A percentile compares a stretch with the other conserved stretches of the same genome.
Evolutionary conservation across 2,888 invertebrate species (phyloP).

Genomic region (Elmis aenea): DNA sequence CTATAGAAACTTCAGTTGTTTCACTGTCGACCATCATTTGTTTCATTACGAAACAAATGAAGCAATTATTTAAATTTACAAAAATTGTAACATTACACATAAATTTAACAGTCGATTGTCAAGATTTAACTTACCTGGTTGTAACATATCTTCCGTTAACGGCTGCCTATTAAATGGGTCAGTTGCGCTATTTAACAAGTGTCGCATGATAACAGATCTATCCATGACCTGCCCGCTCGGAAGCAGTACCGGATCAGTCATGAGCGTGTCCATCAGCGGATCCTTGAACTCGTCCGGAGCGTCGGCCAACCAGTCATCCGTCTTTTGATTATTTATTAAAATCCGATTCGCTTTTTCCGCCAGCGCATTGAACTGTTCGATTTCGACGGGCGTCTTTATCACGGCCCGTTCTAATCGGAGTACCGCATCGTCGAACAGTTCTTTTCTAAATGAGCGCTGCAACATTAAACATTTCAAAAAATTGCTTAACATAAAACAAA

Average conservation of each 20-base stretch:
- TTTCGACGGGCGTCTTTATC: constrained; percentile 80
- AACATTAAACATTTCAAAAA: too few species aligned
- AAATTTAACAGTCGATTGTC: not conserved
- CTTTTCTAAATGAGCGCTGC: constrained; percentile 90
- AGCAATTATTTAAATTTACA: too few species aligned
- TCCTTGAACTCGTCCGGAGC: constrained; percentile 96
- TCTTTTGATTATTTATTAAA: constrained; percentile 74
- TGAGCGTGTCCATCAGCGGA: constrained; percentile 94
- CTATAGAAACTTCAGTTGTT: too few species aligned
- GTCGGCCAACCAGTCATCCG: constrained; percentile 89
- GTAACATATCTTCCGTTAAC: constrained; percentile 88
- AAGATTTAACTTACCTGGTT: constrained; percentile 71
- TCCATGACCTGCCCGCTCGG: constrained; percentile 92
- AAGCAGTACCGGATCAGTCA: constrained; percentile 91
- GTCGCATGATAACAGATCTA: constrained; percentile 85
- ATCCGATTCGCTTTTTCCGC: constrained; percentile 75
- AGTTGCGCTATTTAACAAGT: constrained; percentile 90
- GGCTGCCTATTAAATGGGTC: constrained; percentile 98
- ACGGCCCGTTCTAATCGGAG: constrained; percentile 72
- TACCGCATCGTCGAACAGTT: constrained; percentile 88
- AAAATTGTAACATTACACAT: constrained; percentile 2
- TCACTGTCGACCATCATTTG: too few species aligned
- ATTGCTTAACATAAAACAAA: constrained; percentile 7
- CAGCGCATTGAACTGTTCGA: constrained; percentile 77
- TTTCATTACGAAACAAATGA: too few species aligned